These are phyloP conservation scores for Zeugodacus cucurbitae DNA, from an alignment of 1,140 invertebrate species.

Conservation along the genomic window DNA sequence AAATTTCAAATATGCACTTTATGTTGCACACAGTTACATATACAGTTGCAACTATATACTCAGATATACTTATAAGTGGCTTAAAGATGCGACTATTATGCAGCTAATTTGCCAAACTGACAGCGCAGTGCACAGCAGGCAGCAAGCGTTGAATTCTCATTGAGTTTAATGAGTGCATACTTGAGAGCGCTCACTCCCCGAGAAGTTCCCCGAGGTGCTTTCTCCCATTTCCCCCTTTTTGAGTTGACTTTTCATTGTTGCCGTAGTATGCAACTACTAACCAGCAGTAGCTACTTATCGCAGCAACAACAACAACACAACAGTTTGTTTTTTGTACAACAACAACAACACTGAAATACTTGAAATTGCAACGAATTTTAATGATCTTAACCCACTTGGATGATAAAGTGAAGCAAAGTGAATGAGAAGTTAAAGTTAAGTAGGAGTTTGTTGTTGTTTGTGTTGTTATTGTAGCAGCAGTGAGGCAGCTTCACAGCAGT, in stretches of 20 bases:
- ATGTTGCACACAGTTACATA: not conserved
- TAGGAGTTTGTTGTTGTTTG: not conserved
- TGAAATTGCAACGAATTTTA: constrained; percentile 38
- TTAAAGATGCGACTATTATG: not conserved
- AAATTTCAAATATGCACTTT: not conserved
- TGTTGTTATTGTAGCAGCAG: not conserved
- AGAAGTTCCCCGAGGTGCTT: not conserved
- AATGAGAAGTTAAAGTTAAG: constrained; percentile 17
- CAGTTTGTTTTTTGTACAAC: not conserved
- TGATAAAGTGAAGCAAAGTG: not conserved
- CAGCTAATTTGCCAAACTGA: constrained; percentile 24
- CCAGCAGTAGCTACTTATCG: not conserved
- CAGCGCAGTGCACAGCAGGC: not conserved
- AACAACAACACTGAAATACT: not conserved
- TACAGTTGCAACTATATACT: not conserved
- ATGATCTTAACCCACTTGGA: constrained; percentile 34
- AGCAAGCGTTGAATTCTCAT: constrained; percentile 2
- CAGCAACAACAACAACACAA: not conserved
- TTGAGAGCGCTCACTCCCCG: not conserved
- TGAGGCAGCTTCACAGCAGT: not conserved
- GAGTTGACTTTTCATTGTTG: not conserved
- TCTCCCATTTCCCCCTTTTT: too few species aligned
- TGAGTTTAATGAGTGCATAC: constrained; percentile 36
- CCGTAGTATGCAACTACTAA: constrained; percentile 27
- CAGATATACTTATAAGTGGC: not conserved